These are phyloP conservation scores for Phaenicophaeus curvirostris DNA, from an alignment of 2,797 vertebrate genomes.

Conservation along the genomic window DNA sequence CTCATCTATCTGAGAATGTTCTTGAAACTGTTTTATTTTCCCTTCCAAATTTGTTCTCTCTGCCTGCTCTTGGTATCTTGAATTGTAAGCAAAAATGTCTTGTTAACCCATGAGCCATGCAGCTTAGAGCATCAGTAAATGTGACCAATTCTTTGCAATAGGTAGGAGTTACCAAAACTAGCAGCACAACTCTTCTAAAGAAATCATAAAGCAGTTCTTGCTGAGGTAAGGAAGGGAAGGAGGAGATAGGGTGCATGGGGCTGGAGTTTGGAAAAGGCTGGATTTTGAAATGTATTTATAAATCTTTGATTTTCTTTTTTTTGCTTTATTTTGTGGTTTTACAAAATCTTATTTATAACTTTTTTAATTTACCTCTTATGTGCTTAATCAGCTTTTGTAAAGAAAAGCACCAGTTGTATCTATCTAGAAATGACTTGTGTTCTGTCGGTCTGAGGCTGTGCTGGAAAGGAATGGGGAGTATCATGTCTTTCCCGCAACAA, in stretches of 20 bases:
- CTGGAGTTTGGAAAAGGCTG: background rate
- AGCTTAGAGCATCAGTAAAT: background rate
- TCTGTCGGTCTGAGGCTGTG: background rate
- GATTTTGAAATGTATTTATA: conserved; percentile 32
- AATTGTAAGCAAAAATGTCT: background rate
- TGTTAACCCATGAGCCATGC: conserved; percentile 38
- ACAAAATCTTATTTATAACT: conserved; percentile 34
- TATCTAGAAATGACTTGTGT: background rate
- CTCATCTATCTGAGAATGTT: background rate
- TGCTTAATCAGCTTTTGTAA: background rate
- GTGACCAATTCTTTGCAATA: conserved; percentile 3
- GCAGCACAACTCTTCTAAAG: conserved; percentile 57
- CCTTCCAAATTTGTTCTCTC: background rate
- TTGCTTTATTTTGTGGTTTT: background rate
- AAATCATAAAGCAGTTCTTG: conserved; percentile 52
- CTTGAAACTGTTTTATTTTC: background rate
- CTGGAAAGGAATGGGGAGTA: background rate
- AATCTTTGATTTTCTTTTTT: background rate
- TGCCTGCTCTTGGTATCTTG: background rate
- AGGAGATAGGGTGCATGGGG: background rate
- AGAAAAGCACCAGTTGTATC: background rate
- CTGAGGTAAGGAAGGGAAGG: background rate
- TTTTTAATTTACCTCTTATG: background rate
- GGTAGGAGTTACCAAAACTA: background rate
- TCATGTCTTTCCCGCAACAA: background rate